Base-by-base conservation (phyloP, 2,797 vertebrate genomes). In the Gorsachius magnificus region DNA sequence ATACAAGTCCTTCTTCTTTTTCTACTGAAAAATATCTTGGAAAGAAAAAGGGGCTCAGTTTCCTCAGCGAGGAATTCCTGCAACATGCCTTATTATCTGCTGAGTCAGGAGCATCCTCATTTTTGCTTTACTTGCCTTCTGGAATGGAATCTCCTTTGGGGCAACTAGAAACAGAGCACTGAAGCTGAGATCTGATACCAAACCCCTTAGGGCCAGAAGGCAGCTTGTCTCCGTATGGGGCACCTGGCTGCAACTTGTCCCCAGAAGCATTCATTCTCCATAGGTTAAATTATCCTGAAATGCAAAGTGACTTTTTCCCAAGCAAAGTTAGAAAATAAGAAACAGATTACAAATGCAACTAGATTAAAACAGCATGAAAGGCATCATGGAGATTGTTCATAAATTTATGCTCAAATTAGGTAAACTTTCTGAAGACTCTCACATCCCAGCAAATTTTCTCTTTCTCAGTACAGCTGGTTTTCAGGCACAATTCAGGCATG, bases 41-140 rank as follows among this genome's bases (percentile, higher is more conserved):
- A 36, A 36, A 21, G 25, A 35, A 69, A 50, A 69, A 45, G 0
- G 6, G 7, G 24, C 66, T 76, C 0, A 0, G 3, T 63, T 93
- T 89, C 60, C 20, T 63, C 51, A 87, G 50, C 25, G 43, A 66
- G 50, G 48, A 71, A 78, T 78, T 88, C 61, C 61, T 64, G 24
- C 22, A 66, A 68, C 3, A 11, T 43, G 25, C 0, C 0, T 13
- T 75, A 60, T n/a, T 74, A 63, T 38, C 72, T 89, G 20, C 61
- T 78, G 46, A 76, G 26, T 66, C 43, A 83, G 1, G 5, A 74
- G 57, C 2, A 69, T 28, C 28, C 25, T 90, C 4, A 0, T 78
- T 69, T 83, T 66, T 35, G 3, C 31, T 88, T 92, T 74, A 38
- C 20, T 71, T 81, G 46, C 4, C 28, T 71, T 90, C 86, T 81